Evolutionary conservation across 2,113 vertebrate genomes (phyloP).

Genomic region (Rallus limicola): DNA sequence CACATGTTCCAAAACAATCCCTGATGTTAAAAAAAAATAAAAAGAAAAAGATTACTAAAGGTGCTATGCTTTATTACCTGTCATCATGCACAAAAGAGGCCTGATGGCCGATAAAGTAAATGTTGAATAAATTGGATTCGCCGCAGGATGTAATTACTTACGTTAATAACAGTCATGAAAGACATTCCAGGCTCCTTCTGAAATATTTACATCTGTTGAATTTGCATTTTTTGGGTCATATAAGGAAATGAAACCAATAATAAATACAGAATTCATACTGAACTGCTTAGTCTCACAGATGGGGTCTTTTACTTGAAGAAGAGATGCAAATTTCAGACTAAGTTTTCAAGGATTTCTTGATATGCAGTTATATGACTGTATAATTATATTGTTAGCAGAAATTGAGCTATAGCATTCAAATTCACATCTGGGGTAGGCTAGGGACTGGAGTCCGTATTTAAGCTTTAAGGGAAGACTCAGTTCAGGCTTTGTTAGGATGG

Average conservation of each 20-base stretch:
- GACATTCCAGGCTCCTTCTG: not conserved
- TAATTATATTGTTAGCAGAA: not conserved
- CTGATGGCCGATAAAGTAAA: not conserved
- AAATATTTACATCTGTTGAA: not conserved
- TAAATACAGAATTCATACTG: not conserved
- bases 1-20: not conserved
- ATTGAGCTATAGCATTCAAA: not conserved
- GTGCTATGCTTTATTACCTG: not conserved
- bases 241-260: not conserved
- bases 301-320: not conserved
- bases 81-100: accelerated
- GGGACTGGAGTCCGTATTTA: not conserved
- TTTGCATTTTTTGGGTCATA: not conserved
- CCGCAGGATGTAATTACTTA: not conserved
- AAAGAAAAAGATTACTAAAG: not conserved
- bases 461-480: not conserved
- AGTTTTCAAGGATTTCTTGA: not conserved
- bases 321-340: not conserved
- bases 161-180: not conserved
- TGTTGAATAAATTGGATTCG: not conserved
- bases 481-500: not conserved
- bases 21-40: not conserved
- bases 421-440: not conserved
- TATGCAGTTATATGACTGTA: not conserved
- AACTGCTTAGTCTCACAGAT: not conserved